These are phyloP conservation scores for Meiosimyza platycephala DNA, from an alignment of 2,888 invertebrate species.

Conservation along the genomic window DNA sequence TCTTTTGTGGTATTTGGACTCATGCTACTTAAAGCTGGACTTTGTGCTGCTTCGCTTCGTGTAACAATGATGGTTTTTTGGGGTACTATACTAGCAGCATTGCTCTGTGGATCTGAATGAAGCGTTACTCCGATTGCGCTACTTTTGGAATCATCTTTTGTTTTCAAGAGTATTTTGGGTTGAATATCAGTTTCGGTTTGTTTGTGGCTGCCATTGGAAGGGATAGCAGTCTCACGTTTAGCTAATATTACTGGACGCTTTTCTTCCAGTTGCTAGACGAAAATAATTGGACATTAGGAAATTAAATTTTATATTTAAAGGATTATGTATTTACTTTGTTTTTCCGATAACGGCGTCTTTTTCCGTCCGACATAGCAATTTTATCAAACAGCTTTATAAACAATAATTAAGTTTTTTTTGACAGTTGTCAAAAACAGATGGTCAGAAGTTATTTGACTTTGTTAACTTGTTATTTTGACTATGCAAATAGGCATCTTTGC, in stretches of 20 bases:
- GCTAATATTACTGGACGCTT: slow-evolving; percentile 58
- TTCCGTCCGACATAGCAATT: slow-evolving; percentile 55
- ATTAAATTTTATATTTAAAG: neutral
- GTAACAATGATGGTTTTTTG: slow-evolving; percentile 61
- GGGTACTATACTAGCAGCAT: slow-evolving; percentile 29
- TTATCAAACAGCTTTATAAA: no score
- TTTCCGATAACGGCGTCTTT: slow-evolving; percentile 57
- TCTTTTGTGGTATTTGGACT: slow-evolving; percentile 47
- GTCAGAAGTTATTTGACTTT: no score
- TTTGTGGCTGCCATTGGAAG: slow-evolving; percentile 15
- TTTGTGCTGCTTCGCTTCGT: slow-evolving; percentile 47
- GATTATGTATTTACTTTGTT: slow-evolving; percentile 49
- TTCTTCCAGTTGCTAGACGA: slow-evolving; percentile 45
- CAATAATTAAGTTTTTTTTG: no score
- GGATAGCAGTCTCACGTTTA: slow-evolving; percentile 49
- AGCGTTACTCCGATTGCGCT: neutral
- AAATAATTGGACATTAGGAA: neutral
- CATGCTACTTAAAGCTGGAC: slow-evolving; percentile 42
- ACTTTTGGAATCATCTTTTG: slow-evolving; percentile 45
- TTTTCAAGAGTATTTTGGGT: slow-evolving; percentile 64
- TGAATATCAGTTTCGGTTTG: slow-evolving; percentile 50
- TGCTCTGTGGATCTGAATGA: slow-evolving; percentile 18
- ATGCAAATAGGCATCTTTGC: no score
- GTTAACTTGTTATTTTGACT: no score
- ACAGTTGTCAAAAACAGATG: no score